Conservation (phyloP, 2,888 invertebrate genomes). For the Ferdinandea cuprea region DNA sequence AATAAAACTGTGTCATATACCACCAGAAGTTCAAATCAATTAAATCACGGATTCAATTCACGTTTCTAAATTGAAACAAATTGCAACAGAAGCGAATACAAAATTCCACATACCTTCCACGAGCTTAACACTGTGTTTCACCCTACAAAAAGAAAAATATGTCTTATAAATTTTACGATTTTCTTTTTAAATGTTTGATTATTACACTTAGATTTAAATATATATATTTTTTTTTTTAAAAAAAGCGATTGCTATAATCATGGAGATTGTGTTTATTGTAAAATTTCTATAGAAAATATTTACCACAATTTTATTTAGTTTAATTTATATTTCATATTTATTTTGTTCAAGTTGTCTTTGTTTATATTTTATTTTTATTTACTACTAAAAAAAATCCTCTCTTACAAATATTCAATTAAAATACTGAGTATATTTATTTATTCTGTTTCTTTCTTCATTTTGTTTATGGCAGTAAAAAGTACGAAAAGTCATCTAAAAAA, state of each 20-base stretch:
- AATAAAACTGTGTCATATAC: slow-evolving; percentile 1
- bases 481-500: slow-evolving; percentile 65
- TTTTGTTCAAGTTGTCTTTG: slow-evolving; percentile 28
- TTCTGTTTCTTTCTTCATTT: slow-evolving; percentile 47
- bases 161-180: slow-evolving; percentile 21
- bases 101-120: slow-evolving; percentile 64
- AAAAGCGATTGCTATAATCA: slow-evolving; percentile 51
- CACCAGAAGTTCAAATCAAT: slow-evolving; percentile 20
- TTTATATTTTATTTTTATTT: no score
- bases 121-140: slow-evolving; percentile 68
- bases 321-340: neutral
- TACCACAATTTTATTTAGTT: slow-evolving; percentile 23
- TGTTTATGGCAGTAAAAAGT: slow-evolving; percentile 68
- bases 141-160: slow-evolving; percentile 48
- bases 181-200: slow-evolving; percentile 41
- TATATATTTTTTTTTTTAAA: slow-evolving; percentile 4
- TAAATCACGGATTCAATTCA: slow-evolving; percentile 22
- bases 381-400: slow-evolving; percentile 29
- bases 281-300: slow-evolving; percentile 63
- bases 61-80: slow-evolving; percentile 4
- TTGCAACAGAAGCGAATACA: slow-evolving; percentile 24
- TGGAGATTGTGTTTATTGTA: slow-evolving; percentile 46
- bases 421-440: slow-evolving; percentile 60
- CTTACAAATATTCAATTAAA: slow-evolving; percentile 61
- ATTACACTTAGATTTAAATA: slow-evolving; percentile 49